Evolutionary conservation across 2,113 vertebrate genomes (phyloP), one percentile per base, ranked within the genome.

Genomic region (Ailurus styani): DNA sequence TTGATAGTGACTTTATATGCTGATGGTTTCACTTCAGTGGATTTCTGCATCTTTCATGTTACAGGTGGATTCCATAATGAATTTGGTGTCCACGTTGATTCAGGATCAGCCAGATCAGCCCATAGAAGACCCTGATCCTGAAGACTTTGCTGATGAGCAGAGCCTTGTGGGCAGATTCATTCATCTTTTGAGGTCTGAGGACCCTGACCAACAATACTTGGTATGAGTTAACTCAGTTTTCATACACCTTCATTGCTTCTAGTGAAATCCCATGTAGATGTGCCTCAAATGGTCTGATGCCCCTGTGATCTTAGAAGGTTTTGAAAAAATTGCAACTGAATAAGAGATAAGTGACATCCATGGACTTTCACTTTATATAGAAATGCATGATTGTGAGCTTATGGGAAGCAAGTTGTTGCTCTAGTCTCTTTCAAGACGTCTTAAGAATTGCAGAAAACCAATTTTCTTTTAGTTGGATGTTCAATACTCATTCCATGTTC

Each of bases 61-160:
- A 25, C 94, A 99, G 99, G 99, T 99, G 98, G 99, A 99, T 96
- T 99, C 99, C 25, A 99, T 99, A 98, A 99, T 99, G 99, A 99
- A 98, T 96, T 98, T 99, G 96, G 99, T 99, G 23, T 99, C 99
- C 10, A 99, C 99, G 0, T 98, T 99, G 98, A 99, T 99, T 89
- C 99, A 99, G 98, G 99, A 99, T 97, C 99, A 99, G 97, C 99
- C 99, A 0, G 99, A 99, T 98, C 99, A 99, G 85, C 99, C 99
- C 5, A 99, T 99, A 0, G 99, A 99, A 89, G 99, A 99, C 60
- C 99, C 99, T 2, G 99, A 99, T 97, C 99, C 99, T 0, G 99
- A 99, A 96, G 99, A 99, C 98, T 99, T 99, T 98, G 99, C 99
- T 29, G 99, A 99, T 95, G 99, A 99, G 97, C 99, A 99, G 97